Percentiles rank a stretch among this genome's conserved stretches.
Evolutionary conservation across 2,797 vertebrate genomes (phyloP).

Genomic region (Mormyrus proboscirostris): DNA sequence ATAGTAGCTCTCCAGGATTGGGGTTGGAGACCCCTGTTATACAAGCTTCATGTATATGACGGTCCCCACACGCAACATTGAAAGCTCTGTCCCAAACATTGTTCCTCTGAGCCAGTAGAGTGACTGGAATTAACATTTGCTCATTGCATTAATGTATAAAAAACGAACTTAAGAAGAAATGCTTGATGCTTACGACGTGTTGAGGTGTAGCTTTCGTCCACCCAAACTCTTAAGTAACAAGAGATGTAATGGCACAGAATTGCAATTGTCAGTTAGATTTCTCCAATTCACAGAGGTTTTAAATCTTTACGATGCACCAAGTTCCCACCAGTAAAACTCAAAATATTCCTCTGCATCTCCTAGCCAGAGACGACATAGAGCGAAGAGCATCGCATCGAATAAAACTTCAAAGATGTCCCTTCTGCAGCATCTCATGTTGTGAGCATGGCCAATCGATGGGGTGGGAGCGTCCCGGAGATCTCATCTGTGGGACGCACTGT

Average conservation of each 20-base stretch:
- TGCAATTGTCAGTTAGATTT: neutral
- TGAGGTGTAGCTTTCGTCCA: neutral
- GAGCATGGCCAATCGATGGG: neutral
- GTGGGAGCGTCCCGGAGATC: neutral
- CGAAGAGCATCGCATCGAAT: neutral
- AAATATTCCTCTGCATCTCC: neutral
- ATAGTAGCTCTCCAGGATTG: neutral
- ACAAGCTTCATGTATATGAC: neutral
- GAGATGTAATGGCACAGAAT: neutral
- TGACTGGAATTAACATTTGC: neutral
- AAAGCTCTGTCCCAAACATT: neutral
- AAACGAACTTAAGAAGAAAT: neutral
- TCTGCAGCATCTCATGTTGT: neutral
- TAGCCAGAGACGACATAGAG: neutral
- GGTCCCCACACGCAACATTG: neutral
- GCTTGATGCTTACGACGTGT: neutral
- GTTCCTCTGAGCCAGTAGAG: neutral
- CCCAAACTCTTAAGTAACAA: neutral
- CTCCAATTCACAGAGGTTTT: neutral
- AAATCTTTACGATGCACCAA: neutral
- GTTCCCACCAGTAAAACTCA: constrained; percentile 4
- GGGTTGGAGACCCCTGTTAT: neutral
- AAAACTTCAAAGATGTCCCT: neutral
- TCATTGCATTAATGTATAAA: neutral
- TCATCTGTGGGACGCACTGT: neutral